Base-by-base conservation (phyloP, 2,113 vertebrate species). In the Caranx melampygus region DNA sequence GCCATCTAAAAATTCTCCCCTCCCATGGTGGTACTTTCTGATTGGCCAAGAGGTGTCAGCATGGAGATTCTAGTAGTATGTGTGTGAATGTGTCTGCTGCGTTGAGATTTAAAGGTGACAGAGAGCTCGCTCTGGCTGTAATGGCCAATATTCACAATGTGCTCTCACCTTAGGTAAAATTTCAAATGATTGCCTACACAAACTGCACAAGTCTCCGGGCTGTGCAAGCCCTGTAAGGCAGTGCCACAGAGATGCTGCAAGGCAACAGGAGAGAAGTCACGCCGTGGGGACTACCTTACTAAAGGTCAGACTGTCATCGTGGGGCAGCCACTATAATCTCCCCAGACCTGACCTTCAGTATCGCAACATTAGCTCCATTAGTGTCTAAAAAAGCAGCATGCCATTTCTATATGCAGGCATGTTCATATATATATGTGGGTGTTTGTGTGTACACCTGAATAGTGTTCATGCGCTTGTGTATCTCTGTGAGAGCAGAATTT, bases 291-390 rank as follows among this genome's bases (percentile, higher is more conserved):
- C 79, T 79, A 79, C 64, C 72, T 82, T 70, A 67, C 65, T 83
- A 92, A 95, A 95, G 94, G 94, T 94, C 93, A 92, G 26, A 76
- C 82, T 82, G 92, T 91, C 86, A 85, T 75, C 68, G 21, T 16
- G 26, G 86, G 86, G 70, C 74, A 70, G 74, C 67, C 84, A 66
- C 80, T 92, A 66, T 89, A 86, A 92, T 90, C 87, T 84, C 61
- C 77, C 72, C 73, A 81, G 83, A 88, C 83, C 79, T 92, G 83
- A 91, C 88, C 92, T 94, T 94, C 88, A 91, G 62, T 75, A 72
- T 59, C 37, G 49, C 57, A 84, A 85, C 86, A 89, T 93, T 87
- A 88, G 87, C 79, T 88, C 84, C 77, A 90, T 91, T 88, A 89
- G 84, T 74, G 14, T 78, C 66, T 71, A 82, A 81, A 86, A 78